Evolutionary conservation across 2,113 vertebrate genomes (phyloP), one percentile per base, ranked within the genome.

Genomic region (Corythaixoides concolor): DNA sequence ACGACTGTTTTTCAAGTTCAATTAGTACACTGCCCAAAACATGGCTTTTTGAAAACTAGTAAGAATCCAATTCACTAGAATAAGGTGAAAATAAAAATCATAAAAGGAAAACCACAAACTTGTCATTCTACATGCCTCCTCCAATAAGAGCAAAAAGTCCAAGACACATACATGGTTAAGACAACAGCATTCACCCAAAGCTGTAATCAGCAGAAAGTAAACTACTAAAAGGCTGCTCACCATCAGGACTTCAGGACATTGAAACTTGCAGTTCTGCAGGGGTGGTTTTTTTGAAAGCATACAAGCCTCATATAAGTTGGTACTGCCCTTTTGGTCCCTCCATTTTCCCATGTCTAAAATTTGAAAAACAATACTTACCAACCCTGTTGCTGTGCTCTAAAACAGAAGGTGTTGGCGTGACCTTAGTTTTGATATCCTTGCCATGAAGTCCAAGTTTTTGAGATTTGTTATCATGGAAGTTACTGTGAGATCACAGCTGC

Each of bases 141-240:
- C 49, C 33, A 5, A n/a, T 28, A 49, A 66, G 13, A 53, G 23
- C 11, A 70, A 39, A 11, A 86, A 18, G 10, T 45, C 26, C n/a
- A 47, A 58, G 33, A 69, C 52, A 50, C 7, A 9, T 2, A 19
- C 7, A 33, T 0, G 0, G 18, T n/a, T 53, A 70, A 43, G 20
- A 41, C 3, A 12, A 9, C 23, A 87, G 33, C 30, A 37, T 50
- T 70, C 24, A 80, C 9, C 4, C 28, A 64, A 75, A 72, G 49
- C 28, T 67, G 20, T 28, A 26, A 88, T 6, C 16, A 76, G 24
- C 28, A 82, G n/a, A 69, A 73, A 60, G 33, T 19, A 28, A 88
- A 85, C 0, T 1, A 19, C 43, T 58, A 37, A 83, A 55, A 85
- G 15, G 41, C 41, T 41, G 41, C 12, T 41, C 41, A 9, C 4